Evolutionary conservation across 30 jellyfish, hydroid and myxozoan genomes (phyloP), one percentile per base, ranked within the genome.

Genomic region (Turritopsis rubra): DNA sequence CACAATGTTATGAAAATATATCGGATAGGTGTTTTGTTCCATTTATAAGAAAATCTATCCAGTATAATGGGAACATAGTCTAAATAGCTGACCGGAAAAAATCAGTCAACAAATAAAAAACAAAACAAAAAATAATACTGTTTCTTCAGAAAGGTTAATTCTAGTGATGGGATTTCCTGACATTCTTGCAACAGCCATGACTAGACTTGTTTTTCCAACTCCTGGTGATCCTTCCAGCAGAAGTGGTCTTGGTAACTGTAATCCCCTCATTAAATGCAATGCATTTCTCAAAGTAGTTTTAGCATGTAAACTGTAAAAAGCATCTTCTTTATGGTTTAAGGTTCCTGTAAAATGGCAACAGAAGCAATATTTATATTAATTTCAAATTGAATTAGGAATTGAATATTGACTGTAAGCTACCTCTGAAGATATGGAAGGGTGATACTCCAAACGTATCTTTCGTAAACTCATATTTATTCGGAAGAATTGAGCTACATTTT

Each of bases 171-270:
- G 80, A 72, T 95, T 75, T 13, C 95, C 90, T 29, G 97, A 84
- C 29, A 65, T 30, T 85, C 72, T 85, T 13, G 99, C 99, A 21
- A 95, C 83, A 16, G 97, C 93, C 66, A 89, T 75, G 4, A 90
- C 97, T 26, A 90, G 86, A 70, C 97, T 90, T 1, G 99, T 95
- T 65, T 95, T 95, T 21, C 99, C 99, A 78, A 85, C 97, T 16
- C 99, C 99, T 19, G 99, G 99, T 18, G 99, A 88, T 25, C 99
- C 99, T 86, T 95, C 99, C 41, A 95, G 90, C 23, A 95, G 95
- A 70, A 95, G 81, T 75, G 99, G 99, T 27, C 96, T 87, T 54
- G 95, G 25, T 66, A 92, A 71, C 81, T 92, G 95, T 83, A 92
- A 29, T 18, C 90, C 98, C 9, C 98, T 86, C 73, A 88, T 54